Conservation (phyloP, 1,140 invertebrate genomes). For the Apis dorsata region DNA sequence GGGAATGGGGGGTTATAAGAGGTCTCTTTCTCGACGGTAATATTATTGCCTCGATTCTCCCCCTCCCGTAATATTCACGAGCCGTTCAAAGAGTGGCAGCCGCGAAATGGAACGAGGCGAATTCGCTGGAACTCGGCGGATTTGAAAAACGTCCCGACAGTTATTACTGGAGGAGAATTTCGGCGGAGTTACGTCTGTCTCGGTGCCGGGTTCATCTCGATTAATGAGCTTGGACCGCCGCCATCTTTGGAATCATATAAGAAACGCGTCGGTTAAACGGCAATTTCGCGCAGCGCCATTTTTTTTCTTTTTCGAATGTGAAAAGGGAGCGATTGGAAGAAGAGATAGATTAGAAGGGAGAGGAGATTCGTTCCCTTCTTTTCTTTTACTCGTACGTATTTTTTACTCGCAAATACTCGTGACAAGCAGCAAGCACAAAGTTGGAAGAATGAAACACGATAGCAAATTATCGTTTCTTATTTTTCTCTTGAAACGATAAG, state of each 20-base stretch:
- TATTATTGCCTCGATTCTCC: slow-evolving; percentile 52
- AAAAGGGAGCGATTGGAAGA: slow-evolving; percentile 13
- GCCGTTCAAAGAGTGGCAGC: slow-evolving; percentile 39
- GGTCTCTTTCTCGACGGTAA: slow-evolving; percentile 42
- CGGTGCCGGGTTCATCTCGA: slow-evolving; percentile 52
- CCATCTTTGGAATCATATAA: slow-evolving; percentile 64
- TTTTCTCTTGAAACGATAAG: too few species aligned
- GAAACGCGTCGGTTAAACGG: slow-evolving; percentile 63
- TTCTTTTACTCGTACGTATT: too few species aligned
- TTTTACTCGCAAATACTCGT: too few species aligned
- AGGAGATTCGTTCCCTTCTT: neutral
- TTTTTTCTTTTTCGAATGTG: slow-evolving; percentile 56
- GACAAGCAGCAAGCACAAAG: too few species aligned
- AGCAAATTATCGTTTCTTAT: too few species aligned
- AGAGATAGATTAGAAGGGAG: neutral
- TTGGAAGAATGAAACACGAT: too few species aligned
- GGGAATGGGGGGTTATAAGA: neutral
- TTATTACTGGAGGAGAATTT: slow-evolving; percentile 65
- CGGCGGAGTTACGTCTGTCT: slow-evolving; percentile 43
- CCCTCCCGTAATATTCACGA: slow-evolving; percentile 51
- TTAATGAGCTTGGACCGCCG: slow-evolving; percentile 69
- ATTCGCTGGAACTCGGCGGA: slow-evolving; percentile 18
- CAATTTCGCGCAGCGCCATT: slow-evolving; percentile 53
- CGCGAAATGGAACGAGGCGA: slow-evolving; percentile 53
- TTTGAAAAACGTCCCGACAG: slow-evolving; percentile 65